Conservation (phyloP, 2,888 invertebrate genomes). For the Drosophila engyochracea region DNA sequence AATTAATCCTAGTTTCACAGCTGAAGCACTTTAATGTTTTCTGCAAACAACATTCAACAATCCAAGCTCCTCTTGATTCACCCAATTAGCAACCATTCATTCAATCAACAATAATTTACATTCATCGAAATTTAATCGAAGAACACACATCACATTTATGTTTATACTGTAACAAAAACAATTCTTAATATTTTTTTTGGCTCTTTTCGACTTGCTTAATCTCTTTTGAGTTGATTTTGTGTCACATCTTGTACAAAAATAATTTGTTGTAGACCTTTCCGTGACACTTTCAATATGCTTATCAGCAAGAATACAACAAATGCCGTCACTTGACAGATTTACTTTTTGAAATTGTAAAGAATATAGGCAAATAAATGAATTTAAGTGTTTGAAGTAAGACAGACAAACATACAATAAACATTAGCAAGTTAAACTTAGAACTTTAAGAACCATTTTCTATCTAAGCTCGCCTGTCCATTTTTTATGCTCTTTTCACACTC, state of each 20-base stretch:
- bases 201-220: constrained; percentile 2
- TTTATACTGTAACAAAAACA: neutral
- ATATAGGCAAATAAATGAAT: neutral
- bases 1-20: neutral
- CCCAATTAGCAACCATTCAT: neutral
- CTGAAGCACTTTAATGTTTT: neutral
- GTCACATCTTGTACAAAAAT: constrained; percentile 4
- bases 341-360: neutral
- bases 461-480: constrained; percentile 14
- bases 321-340: constrained; percentile 28
- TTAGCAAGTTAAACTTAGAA: neutral
- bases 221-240: constrained; percentile 14
- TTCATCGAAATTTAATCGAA: neutral
- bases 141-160: neutral
- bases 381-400: neutral
- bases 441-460: neutral
- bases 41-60: neutral
- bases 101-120: neutral
- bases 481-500: neutral
- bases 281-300: constrained; percentile 40
- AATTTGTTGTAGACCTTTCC: constrained; percentile 29
- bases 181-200: neutral
- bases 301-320: constrained; percentile 34
- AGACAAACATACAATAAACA: neutral
- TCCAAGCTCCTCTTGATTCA: neutral